Base-by-base conservation (phyloP, 2,797 vertebrate genomes). In the Brachyrhaphis roseni region DNA sequence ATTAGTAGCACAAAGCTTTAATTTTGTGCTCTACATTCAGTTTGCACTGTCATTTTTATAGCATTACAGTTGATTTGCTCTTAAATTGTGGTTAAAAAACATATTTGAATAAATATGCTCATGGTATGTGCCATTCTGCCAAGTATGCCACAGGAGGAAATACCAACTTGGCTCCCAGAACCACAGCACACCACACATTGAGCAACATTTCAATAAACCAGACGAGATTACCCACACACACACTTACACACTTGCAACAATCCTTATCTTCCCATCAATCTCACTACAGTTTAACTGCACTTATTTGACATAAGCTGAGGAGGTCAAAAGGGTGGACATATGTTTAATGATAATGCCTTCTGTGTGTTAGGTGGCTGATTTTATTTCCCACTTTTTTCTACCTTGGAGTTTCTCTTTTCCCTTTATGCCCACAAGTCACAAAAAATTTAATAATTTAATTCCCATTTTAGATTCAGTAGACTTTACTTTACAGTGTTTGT, bases 261-360 rank as follows among this genome's bases (percentile, higher is more conserved):
- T 90, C 83, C 83, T 64, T 87, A 88, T 87, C 87, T 91, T 87
- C 78, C 76, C 82, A 87, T 86, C 81, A 74, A 86, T 91, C 78
- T 88, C 85, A 84, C 36, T 75, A 51, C 76, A 80, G 68, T 83
- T 82, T 89, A 90, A 90, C 88, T 84, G 34, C 80, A 85, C 92
- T 88, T 78, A 85, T 90, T 87, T 93, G 87, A 92, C 92, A 87
- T 85, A 83, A 79, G 78, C 85, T 84, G 79, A 84, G 62, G 71
- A 80, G 91, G 88, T 91, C 87, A 91, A 88, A 76, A 77, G 86
- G 84, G 84, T 10, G 15, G 89, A 90, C 92, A 94, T 90, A 93
- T 93, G 53, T 55, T 55, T n/a, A 77, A 89, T 75, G 86, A 84
- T 86, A 90, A 90, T 90, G 87, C 85, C 83, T 83, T 87, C 47